Evolutionary conservation across 92 coral and sea anemone species (phyloP).

Genomic region (Heliopora coerulea): DNA sequence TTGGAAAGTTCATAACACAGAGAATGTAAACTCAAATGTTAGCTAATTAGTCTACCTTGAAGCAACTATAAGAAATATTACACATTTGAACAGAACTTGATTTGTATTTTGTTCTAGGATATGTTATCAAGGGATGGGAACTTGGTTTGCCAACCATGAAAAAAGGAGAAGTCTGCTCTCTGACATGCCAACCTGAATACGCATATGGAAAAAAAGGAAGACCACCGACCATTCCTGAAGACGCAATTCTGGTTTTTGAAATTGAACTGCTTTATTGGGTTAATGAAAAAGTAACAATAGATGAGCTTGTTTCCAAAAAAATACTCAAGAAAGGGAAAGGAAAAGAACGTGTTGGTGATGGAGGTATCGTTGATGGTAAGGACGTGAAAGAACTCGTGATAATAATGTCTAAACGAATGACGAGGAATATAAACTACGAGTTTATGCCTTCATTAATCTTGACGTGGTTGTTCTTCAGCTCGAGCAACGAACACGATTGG

Average conservation of each 20-base stretch:
- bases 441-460: too few relatives aligned
- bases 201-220: slow-evolving; percentile 82
- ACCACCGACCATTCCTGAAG: slow-evolving; percentile 74
- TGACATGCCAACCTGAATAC: slow-evolving; percentile 73
- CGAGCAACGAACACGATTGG: too few relatives aligned
- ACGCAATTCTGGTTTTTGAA: slow-evolving; percentile 75
- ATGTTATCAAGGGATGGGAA: slow-evolving; percentile 89
- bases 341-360: slow-evolving; percentile 68
- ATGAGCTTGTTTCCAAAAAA: slow-evolving; percentile 73
- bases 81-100: too few relatives aligned
- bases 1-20: too few relatives aligned
- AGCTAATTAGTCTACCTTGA: too few relatives aligned
- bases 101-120: slow-evolving; percentile 53
- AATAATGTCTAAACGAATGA: too few relatives aligned
- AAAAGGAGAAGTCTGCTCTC: slow-evolving; percentile 58
- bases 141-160: slow-evolving; percentile 77
- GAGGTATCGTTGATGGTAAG: slow-evolving; percentile 78
- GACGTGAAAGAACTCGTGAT: too few relatives aligned
- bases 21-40: too few relatives aligned
- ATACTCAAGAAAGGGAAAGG: slow-evolving; percentile 69
- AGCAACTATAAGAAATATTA: too few relatives aligned
- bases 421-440: too few relatives aligned
- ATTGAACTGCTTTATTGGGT: slow-evolving; percentile 76
- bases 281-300: slow-evolving; percentile 72
- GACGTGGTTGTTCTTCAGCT: too few relatives aligned